Evolutionary conservation across 2,797 vertebrate genomes (phyloP).

Genomic region (Melopsittacus undulatus): DNA sequence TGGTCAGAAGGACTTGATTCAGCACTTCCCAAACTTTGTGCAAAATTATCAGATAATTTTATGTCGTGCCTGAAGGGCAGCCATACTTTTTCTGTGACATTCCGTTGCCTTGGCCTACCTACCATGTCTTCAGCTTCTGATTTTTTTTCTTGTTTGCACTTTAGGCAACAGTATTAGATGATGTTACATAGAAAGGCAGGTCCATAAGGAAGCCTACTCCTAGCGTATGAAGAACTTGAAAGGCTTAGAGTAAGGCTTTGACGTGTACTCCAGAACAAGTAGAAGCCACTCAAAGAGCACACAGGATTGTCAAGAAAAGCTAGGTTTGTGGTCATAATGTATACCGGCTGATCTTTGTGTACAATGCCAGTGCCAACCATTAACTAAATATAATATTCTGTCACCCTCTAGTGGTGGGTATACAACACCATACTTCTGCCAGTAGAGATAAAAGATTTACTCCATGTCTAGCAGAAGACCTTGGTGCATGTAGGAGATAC

Average conservation of each 20-base stretch:
- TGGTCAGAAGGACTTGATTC: background rate
- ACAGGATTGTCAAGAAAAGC: background rate
- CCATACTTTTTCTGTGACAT: background rate
- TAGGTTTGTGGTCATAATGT: background rate
- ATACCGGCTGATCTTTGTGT: rapidly evolving
- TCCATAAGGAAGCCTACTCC: background rate
- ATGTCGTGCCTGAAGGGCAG: background rate
- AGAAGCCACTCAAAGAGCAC: background rate
- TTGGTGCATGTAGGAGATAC: background rate
- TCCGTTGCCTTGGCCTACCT: background rate
- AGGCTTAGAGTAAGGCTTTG: background rate
- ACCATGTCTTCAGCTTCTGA: background rate
- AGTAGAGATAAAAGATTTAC: background rate
- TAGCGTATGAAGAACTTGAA: background rate
- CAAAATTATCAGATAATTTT: background rate
- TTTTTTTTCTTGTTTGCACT: background rate
- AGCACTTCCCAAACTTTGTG: background rate
- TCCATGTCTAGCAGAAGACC: background rate
- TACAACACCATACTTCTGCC: background rate
- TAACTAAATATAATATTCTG: conserved; percentile 29
- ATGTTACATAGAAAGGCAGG: background rate
- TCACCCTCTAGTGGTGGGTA: conserved; percentile 58
- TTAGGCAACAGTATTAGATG: background rate
- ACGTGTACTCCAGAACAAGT: background rate
- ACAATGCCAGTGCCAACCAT: background rate